Conservation (phyloP, 1,140 invertebrate species). For the Drosophila ananassae region DNA sequence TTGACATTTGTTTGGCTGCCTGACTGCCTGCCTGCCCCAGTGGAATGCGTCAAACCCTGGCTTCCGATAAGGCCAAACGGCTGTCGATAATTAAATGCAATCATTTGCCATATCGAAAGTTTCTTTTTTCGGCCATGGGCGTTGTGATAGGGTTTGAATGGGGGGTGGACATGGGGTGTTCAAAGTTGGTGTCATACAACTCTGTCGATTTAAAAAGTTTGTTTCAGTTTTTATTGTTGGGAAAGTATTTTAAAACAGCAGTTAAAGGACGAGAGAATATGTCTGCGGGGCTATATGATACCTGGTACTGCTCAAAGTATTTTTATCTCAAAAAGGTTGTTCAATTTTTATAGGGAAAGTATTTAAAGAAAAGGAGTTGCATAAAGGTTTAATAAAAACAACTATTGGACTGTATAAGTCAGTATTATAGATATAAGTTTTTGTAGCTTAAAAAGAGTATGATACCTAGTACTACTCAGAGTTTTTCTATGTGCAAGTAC, state of each 20-base stretch:
- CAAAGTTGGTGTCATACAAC: not conserved
- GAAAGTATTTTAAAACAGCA: not conserved
- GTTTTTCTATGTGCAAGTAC: too few species aligned
- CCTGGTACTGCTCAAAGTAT: too few species aligned
- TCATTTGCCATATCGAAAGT: conserved; percentile 45
- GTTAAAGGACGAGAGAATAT: not conserved
- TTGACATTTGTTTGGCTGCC: conserved; percentile 48
- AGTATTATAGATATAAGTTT: too few species aligned
- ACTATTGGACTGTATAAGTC: too few species aligned
- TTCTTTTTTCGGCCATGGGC: conserved; percentile 4
- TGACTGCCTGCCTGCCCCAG: not conserved
- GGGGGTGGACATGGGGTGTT: not conserved
- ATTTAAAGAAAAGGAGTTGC: not conserved
- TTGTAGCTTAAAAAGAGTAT: too few species aligned
- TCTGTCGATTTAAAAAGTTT: not conserved
- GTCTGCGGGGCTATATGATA: too few species aligned
- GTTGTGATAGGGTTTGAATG: not conserved
- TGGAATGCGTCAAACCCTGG: conserved; percentile 35
- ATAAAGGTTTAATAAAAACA: too few species aligned
- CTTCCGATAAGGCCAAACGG: conserved; percentile 39
- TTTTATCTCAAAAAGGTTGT: not conserved
- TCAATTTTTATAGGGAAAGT: not conserved
- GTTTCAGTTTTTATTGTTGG: not conserved
- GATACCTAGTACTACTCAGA: too few species aligned
- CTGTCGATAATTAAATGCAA: conserved; percentile 70